A percentile compares a stretch with the other conserved stretches of the same genome.
phyloP scores from a whole-genome alignment of 2,888 invertebrate species.

The Callinectes sapidus region DNA sequence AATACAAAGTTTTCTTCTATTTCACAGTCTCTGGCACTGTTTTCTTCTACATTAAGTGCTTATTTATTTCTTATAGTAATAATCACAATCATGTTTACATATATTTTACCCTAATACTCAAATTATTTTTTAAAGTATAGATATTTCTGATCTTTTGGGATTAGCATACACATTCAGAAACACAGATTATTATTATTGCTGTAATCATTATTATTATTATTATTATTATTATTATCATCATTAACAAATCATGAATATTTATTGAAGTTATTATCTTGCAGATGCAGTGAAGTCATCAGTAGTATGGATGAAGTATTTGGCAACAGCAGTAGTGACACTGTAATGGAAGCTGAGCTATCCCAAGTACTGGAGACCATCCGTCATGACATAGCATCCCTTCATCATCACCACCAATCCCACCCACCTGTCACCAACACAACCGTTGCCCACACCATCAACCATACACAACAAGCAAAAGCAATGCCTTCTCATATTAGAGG shows the following conservation, averaged over 20 bases:
- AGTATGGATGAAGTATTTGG: constrained; percentile 72
- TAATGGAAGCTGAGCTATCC: constrained; percentile 63
- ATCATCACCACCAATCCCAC: constrained; percentile 46
- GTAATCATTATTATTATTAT: not conserved
- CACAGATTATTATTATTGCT: not conserved
- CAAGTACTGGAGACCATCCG: constrained; percentile 57
- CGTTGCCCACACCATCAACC: constrained; percentile 47
- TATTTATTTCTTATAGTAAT: too few species aligned
- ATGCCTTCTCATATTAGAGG: not conserved
- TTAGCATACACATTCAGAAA: too few species aligned
- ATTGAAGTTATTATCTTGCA: not conserved
- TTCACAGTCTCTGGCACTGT: too few species aligned
- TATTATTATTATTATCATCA: too few species aligned
- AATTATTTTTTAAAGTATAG: too few species aligned
- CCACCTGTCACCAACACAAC: constrained; percentile 32
- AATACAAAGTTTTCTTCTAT: too few species aligned
- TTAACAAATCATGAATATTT: not conserved
- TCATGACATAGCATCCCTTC: constrained; percentile 63
- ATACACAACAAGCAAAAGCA: not conserved
- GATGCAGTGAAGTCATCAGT: not conserved
- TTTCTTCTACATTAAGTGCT: too few species aligned
- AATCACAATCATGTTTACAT: too few species aligned
- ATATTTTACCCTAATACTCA: too few species aligned
- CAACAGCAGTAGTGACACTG: constrained; percentile 71
- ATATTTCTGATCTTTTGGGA: too few species aligned